phyloP scores from a whole-genome alignment of 1,140 invertebrate species.

The Temnothorax curvispinosus region DNA sequence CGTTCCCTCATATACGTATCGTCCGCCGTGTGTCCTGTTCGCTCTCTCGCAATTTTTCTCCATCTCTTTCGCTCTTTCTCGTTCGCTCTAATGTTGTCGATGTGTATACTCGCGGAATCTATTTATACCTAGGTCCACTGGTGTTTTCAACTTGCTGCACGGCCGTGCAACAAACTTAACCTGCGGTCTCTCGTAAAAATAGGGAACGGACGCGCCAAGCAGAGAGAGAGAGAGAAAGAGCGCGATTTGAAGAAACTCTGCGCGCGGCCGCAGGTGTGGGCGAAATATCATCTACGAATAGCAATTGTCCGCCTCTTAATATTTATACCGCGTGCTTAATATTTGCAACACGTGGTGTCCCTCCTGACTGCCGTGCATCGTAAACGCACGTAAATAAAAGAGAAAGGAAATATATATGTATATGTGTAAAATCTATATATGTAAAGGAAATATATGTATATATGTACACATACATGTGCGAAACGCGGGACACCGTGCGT shows the following conservation, averaged over 20 bases:
- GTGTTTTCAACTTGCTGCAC: constrained; percentile 74
- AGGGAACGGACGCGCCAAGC: constrained; percentile 54
- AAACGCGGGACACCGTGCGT: neutral
- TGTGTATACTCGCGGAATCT: constrained; percentile 63
- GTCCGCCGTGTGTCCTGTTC: neutral
- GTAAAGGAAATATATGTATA: neutral
- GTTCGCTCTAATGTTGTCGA: constrained; percentile 26
- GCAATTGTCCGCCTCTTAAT: neutral
- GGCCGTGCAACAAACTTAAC: constrained; percentile 67
- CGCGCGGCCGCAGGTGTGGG: constrained; percentile 43
- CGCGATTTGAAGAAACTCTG: constrained; percentile 23
- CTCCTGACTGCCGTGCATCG: constrained; percentile 2
- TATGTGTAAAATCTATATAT: neutral
- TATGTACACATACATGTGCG: neutral
- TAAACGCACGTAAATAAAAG: constrained; percentile 24
- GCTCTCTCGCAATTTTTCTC: constrained; percentile 5
- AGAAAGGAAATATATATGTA: neutral
- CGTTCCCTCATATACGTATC: neutral
- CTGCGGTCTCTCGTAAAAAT: constrained; percentile 73
- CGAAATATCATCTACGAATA: constrained; percentile 37
- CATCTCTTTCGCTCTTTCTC: constrained; percentile 28
- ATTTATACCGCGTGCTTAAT: neutral
- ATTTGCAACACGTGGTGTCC: constrained; percentile 25
- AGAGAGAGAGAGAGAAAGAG: neutral
- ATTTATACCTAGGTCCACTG: constrained; percentile 73